Evolutionary conservation across 2,888 invertebrate species (phyloP).

Genomic region (Apomyelois bistriatella): DNA sequence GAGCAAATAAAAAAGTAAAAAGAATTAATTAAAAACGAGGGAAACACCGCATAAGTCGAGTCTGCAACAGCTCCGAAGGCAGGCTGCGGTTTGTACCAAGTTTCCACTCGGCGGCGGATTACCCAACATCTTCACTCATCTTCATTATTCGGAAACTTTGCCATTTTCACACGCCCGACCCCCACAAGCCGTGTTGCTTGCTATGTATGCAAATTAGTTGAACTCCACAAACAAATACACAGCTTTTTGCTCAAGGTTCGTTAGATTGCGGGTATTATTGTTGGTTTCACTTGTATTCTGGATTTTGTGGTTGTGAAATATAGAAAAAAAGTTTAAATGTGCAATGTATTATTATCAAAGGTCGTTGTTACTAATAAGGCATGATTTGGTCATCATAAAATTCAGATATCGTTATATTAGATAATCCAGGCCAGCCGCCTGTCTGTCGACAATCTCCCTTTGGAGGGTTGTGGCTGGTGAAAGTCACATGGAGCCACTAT

Average conservation of each 20-base stretch:
- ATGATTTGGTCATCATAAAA: no score
- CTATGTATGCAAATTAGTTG: slow-evolving; percentile 70
- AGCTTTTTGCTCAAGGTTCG: slow-evolving; percentile 43
- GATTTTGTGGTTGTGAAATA: not conserved
- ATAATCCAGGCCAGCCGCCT: no score
- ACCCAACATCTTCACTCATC: slow-evolving; percentile 62
- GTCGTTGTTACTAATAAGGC: not conserved
- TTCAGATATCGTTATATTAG: no score
- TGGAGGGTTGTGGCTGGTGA: no score
- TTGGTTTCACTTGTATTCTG: not conserved
- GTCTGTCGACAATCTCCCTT: no score
- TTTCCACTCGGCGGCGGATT: slow-evolving; percentile 62
- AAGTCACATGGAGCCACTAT: no score
- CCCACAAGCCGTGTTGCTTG: slow-evolving; percentile 50
- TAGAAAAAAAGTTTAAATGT: not conserved
- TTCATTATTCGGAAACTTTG: slow-evolving; percentile 74
- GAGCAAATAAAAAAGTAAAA: not conserved
- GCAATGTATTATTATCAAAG: not conserved
- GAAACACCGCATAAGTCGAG: not conserved
- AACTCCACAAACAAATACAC: slow-evolving; percentile 64
- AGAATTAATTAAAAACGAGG: not conserved
- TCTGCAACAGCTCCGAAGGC: slow-evolving; percentile 2
- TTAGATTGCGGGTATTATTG: not conserved
- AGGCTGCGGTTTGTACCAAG: slow-evolving; percentile 56
- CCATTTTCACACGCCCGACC: slow-evolving; percentile 58